Evolutionary conservation across 2,113 vertebrate genomes (phyloP), one percentile per base, ranked within the genome.

Genomic region (Aegithalos caudatus): DNA sequence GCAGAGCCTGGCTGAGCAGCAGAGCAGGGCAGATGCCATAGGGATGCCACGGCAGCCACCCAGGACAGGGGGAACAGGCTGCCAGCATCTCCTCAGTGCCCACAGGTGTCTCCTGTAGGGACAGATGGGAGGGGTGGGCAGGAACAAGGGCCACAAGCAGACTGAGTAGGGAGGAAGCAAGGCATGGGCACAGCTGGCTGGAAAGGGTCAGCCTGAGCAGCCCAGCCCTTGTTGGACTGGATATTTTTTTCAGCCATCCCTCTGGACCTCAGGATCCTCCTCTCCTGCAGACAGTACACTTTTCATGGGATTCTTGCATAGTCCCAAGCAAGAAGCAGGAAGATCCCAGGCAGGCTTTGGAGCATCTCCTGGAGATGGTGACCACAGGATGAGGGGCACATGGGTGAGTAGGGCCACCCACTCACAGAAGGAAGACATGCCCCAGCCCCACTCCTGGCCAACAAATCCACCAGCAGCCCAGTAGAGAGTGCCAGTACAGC

Each of bases 361-460:
- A 74, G 16, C n/a, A 70, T 48, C 40, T 73, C 64, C 45, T 73
- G n/a, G 77, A 56, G 45, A 21, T 47, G 44, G 23, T 25, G 48
- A 47, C 22, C 21, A 27, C 16, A 35, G 15, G 19, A 18, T 57
- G 62, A 58, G 16, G 22, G 38, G 4, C 20, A 50, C 0, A 0
- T 37, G 40, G 6, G 18, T 86, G 19, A 65, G 33, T 40, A 51
- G 17, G 33, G 51, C 56, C 33, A 57, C 37, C 37, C 86, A 57
- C 37, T n/a, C 86, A 57, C 35, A 84, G 57, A 53, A 66, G 31
- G 5, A 45, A 50, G 38, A 42, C 12, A 5, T 27, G 8, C 24
- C 29, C 35, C 47, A 81, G 15, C 25, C 13, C 3, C 8, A 29
- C 8, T 62, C 16, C 12, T 64, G 37, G 45, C 53, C n/a, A 35